These are phyloP conservation scores for Coelopa pilipes DNA, from an alignment of 2,888 invertebrate genomes.

Conservation along the genomic window DNA sequence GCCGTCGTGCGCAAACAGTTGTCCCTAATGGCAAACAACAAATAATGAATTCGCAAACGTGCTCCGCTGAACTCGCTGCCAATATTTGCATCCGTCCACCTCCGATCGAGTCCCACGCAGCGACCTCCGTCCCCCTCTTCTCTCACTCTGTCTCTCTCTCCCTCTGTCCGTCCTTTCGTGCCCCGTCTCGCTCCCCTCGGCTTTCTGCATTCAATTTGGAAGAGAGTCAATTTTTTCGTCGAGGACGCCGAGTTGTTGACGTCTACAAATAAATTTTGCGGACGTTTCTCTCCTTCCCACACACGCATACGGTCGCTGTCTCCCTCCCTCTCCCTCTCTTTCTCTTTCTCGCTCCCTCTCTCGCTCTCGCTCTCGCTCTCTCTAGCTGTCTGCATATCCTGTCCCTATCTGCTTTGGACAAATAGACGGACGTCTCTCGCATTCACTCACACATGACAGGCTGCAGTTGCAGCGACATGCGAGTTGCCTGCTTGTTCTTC, in stretches of 20 bases:
- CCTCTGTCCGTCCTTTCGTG: neutral
- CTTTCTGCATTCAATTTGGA: neutral
- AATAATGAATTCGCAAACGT: conserved; percentile 31
- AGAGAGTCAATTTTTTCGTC: neutral
- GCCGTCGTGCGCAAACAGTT: neutral
- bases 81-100: conserved; percentile 14
- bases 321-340: too few relatives aligned
- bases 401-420: too few relatives aligned
- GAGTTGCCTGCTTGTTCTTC: neutral
- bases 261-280: conserved; percentile 32
- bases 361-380: too few relatives aligned
- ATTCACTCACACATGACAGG: neutral
- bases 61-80: conserved; percentile 18
- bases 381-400: too few relatives aligned
- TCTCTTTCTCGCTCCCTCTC: too few relatives aligned
- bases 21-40: conserved; percentile 26
- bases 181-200: too few relatives aligned
- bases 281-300: conserved; percentile 20
- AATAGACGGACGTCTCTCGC: neutral
- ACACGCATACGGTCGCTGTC: neutral
- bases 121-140: too few relatives aligned
- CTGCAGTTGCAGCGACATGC: conserved; percentile 4
- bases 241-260: conserved; percentile 24
- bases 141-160: neutral
- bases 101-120: neutral